Evolutionary conservation across 2,113 vertebrate genomes (phyloP).

Genomic region (Centropus bengalensis): DNA sequence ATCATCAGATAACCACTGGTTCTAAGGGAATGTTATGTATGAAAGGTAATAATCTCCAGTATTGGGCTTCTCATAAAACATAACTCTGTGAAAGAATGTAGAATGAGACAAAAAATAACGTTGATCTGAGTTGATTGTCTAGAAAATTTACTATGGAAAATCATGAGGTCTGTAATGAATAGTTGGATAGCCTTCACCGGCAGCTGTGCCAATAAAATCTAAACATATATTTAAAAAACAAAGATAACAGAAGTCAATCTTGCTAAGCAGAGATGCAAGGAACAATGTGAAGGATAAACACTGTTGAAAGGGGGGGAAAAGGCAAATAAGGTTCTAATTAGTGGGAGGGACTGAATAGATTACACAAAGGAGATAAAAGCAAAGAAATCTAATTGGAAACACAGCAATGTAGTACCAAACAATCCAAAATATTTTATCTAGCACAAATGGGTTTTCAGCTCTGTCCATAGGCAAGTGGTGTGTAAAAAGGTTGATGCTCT

Average conservation of each 20-base stretch:
- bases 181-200: constrained; percentile 16
- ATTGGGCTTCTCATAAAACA: constrained; percentile 33
- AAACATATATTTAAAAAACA: constrained; percentile 65
- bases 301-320: not conserved
- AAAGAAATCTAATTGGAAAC: constrained; percentile 68
- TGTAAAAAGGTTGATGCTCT: constrained; percentile 51
- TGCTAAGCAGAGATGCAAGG: constrained; percentile 33
- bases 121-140: constrained; percentile 62
- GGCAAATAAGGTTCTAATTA: constrained; percentile 74
- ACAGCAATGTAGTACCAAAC: constrained; percentile 27
- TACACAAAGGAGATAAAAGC: constrained; percentile 68
- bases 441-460: not conserved
- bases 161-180: constrained; percentile 62
- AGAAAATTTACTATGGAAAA: constrained; percentile 72
- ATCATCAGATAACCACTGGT: constrained; percentile 67
- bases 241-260: constrained; percentile 71
- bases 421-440: constrained; percentile 48
- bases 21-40: constrained; percentile 25
- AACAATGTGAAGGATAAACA: constrained; percentile 57
- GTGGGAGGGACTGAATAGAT: constrained; percentile 58
- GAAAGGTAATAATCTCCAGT: constrained; percentile 62
- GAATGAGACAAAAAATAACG: constrained; percentile 34
- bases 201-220: constrained; percentile 51
- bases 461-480: not conserved
- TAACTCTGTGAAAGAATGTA: constrained; percentile 53